Base-by-base conservation (phyloP, 2,113 vertebrate species). In the Zonotrichia leucophrys region DNA sequence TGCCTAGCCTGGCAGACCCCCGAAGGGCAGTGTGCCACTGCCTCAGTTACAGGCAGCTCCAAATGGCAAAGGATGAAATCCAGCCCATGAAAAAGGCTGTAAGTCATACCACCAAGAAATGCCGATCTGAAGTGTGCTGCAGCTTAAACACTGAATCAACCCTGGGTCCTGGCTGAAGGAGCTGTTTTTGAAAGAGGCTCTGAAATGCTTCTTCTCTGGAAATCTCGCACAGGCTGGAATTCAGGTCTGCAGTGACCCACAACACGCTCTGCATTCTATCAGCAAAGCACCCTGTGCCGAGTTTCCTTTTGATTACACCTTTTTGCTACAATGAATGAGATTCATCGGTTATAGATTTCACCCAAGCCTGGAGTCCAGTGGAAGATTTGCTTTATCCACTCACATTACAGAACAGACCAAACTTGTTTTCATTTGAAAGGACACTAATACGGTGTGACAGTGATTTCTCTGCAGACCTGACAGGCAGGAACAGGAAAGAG, bases 381-480 rank as follows among this genome's bases (percentile, higher is more conserved):
- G 55, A 84, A 81, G 46, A 55, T 66, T 46, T 77, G 21, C 63
- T 83, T 86, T 53, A 79, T 62, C 90, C 70, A 73, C 68, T 94
- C 90, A 73, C 60, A 37, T 78, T 91, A 53, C 10, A 3, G 76
- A 90, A 96, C 87, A 52, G 53, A 89, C 11, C 63, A 67, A 93
- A 60, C n/a, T 78, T 55, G 67, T 93, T 94, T 89, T 72, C 83
- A 62, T 49, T 83, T 90, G 64, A 58, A 94, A 79, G 39, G 88
- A 73, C 82, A 27, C 77, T 89, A 69, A 77, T 66, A 63, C 0
- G 1, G 81, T 53, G 84, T 83, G 64, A 62, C 84, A 80, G 9
- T 18, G 35, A 35, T 87, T 83, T 59, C 68, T 82, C 52, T 70
- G 49, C 42, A 55, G 35, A 63, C 64, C 79, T 93, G 73, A 93